These are phyloP conservation scores for Chionomys nivalis DNA, from an alignment of 2,113 vertebrate species.

Conservation along the genomic window DNA sequence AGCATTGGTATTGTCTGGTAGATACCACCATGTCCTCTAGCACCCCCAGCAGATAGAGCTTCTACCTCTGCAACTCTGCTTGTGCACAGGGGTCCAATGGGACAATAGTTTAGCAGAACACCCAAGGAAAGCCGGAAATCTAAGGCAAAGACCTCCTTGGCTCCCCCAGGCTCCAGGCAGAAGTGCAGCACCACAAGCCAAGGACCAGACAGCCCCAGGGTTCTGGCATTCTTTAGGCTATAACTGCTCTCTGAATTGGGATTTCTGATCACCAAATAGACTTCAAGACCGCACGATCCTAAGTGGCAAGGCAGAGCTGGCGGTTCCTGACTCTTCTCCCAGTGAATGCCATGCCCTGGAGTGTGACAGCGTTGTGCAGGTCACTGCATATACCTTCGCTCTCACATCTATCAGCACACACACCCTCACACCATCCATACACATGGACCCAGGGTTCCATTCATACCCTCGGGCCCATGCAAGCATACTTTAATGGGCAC, in stretches of 20 bases:
- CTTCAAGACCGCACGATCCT: not conserved
- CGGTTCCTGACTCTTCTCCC: accelerated
- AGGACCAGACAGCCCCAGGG: accelerated
- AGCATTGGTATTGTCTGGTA: not conserved
- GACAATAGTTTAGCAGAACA: not conserved
- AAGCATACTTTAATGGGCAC: not conserved
- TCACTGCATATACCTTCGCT: not conserved
- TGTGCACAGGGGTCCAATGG: not conserved
- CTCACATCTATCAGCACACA: not conserved
- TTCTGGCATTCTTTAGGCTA: not conserved
- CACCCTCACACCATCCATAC: not conserved
- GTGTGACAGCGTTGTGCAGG: not conserved
- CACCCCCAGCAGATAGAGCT: not conserved
- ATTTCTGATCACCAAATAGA: not conserved
- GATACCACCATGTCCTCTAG: not conserved
- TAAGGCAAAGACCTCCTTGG: not conserved
- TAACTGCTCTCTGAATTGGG: not conserved
- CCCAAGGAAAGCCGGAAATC: not conserved
- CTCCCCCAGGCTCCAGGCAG: not conserved
- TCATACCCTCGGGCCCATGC: not conserved
- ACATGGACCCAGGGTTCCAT: not conserved
- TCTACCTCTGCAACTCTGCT: not conserved
- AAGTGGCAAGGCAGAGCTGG: not conserved
- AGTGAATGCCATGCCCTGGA: not conserved
- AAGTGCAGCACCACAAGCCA: not conserved